Evolutionary conservation across 1,140 invertebrate genomes (phyloP), one percentile per base, ranked within the genome.

Genomic region (Lucilia cuprina): DNA sequence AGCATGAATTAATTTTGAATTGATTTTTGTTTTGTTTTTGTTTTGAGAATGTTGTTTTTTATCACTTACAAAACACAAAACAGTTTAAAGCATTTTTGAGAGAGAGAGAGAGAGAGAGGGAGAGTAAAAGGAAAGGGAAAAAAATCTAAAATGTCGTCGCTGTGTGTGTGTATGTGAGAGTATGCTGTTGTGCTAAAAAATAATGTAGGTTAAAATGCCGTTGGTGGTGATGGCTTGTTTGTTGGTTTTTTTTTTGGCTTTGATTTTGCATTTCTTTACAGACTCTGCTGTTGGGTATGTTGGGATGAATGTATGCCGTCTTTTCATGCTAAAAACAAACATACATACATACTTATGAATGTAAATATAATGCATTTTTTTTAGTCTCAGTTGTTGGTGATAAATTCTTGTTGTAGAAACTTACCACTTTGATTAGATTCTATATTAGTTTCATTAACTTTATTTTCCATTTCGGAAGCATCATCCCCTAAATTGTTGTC

Each of bases 381-480:
- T 70, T 19, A 70, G 65, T 25, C 21, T 70, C 7, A 34, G 25
- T 13, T 75, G 74, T 78, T 35, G 8, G 19, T 7, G 3, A 30
- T 30, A 30, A 30, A 30, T 1, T 47, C 41, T n/a, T 78, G 34
- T 19, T 41, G 34, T 80, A 13, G 41, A 13, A 21, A 80, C 77
- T 80, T 80, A 80, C 77, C 77, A 80, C 47, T 80, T 80, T 80
- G 77, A 49, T 80, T 80, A 49, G 77, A 21, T 80, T 80, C 77
- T 49, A 49, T 21, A 25, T 80, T 80, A 49, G 41, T 49, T 80
- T 80, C 77, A 49, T 49, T 80, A 17, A 80, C 47, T 80, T 80
- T 80, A 12, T 47, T 80, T 49, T 80, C 77, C 77, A 80, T 80
- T 21, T 47, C 77, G 77, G 77, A 80, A 21, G 77, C 41, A 13